phyloP scores from a whole-genome alignment of 2,113 vertebrate species.

The Equus quagga region DNA sequence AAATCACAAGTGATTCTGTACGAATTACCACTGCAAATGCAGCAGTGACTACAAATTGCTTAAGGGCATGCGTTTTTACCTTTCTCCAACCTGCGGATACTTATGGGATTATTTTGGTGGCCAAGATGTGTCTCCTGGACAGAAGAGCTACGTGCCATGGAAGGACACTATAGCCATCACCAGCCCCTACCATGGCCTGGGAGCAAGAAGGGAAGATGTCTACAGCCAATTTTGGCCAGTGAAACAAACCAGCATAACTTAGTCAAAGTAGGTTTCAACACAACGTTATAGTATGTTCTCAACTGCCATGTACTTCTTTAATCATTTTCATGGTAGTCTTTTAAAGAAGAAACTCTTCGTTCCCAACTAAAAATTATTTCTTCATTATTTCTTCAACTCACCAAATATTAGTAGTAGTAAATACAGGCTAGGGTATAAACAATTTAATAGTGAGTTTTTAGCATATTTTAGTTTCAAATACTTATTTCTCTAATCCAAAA shows the following conservation, averaged over 20 bases:
- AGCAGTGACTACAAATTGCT: background rate
- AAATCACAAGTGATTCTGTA: background rate
- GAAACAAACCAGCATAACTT: background rate
- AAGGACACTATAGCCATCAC: background rate
- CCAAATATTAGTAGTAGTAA: background rate
- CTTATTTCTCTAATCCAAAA: background rate
- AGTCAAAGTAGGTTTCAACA: background rate
- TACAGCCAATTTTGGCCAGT: background rate
- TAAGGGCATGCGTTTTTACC: background rate
- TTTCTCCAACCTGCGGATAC: background rate
- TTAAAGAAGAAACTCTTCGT: background rate
- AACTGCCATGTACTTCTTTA: background rate
- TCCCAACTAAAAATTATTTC: background rate
- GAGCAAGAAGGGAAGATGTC: background rate
- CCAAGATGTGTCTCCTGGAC: background rate
- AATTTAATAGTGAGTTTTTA: background rate
- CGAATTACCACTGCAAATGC: background rate
- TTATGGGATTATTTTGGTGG: background rate
- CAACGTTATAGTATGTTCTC: background rate
- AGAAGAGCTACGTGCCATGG: background rate
- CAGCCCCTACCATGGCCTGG: no score
- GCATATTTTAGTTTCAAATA: background rate
- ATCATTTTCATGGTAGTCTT: background rate
- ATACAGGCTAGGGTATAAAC: background rate
- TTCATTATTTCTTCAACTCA: conserved; percentile 36